Evolutionary conservation across 2,888 invertebrate genomes (phyloP), one percentile per base, ranked within the genome.

Genomic region (Sabatieria punctata): DNA sequence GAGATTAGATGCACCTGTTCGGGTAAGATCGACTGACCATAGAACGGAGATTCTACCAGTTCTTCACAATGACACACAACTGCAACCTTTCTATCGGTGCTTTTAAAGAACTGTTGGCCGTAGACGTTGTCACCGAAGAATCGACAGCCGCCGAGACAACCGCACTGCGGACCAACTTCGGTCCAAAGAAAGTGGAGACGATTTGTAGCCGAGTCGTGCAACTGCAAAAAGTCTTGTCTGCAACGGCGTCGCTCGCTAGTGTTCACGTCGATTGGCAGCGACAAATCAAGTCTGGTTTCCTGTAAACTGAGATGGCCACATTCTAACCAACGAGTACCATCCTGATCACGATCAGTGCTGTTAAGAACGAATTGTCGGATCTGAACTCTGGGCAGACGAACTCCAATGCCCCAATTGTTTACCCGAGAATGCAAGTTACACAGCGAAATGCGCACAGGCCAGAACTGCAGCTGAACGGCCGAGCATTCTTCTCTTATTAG

Each of bases 181-280:
- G 82, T 78, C 93, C 93, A 95, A 24, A 97, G 68, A 64, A 97
- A 95, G 85, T 88, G 89, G 30, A 97, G 71, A 48, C 89, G 76
- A 62, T 83, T 84, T 0, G 78, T 78, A 55, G 79, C 77, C 22
- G 78, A 78, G 68, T 97, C 95, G 58, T 74, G 74, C 4, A 60
- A 52, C 49, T 63, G 61, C 15, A 74, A 59, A 55, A 74, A 74
- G 21, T 54, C 52, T n/a, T n/a, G n/a, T n/a, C n/a, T n/a, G 49
- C 67, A 61, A 54, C 70, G 70, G 2, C 65, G 8, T 8, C 30
- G 8, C 30, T 11, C 8, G 15, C 8, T 15, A 15, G 8, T 15
- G 8, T 30, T 15, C 15, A 11, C 30, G 8, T 30, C 30, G 8
- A 30, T 11, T 15, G 30, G 30, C 15, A 30, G 30, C 8, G 30